Base-by-base conservation (phyloP, 2,888 invertebrate genomes). In the Aphrophora alni region DNA sequence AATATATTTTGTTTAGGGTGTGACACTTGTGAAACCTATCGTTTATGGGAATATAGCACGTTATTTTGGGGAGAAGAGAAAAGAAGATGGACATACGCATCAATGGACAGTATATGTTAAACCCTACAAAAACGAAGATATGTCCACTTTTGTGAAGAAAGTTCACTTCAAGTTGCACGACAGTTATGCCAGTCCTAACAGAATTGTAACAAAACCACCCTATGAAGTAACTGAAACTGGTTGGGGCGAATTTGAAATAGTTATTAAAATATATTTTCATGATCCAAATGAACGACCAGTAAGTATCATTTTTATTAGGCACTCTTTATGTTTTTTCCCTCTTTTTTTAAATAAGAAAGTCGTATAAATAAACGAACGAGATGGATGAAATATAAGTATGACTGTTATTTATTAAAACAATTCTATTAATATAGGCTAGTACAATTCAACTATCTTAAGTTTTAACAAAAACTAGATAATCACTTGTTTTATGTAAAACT, bases 161-260 rank as follows among this genome's bases (percentile, higher is more conserved):
- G 94, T 98, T 0, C 96, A 97, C 86, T 99, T 99, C 87, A 99
- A 99, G 88, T 89, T 99, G 0, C 99, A 99, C 86, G 99, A 99
- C 88, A 98, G 98, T 88, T 99, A 98, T 87, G 92, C 95, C 0
- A 98, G 98, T 89, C 96, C 95, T 0, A 98, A 97, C 87, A 91
- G 99, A 87, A 96, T 98, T 84, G 92, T 98, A 0, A 95, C 96
- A 0, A 97, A 97, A 87, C 98, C 98, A 0, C 99, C 99, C 0
- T 99, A 97, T 87, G 98, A 99, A 90, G 93, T 99, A 7, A 97
- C 96, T 0, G 99, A 99, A 89, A 99, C 99, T 0, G 99, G 99
- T 0, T 99, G 99, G 99, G 99, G 99, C 84, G 99, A 99, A 89
- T 99, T 99, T 88, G 99, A 99, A 89, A 96, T 99, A 84, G 95